Evolutionary conservation across 2,797 vertebrate species (phyloP).

Genomic region (Cynopterus sphinx): DNA sequence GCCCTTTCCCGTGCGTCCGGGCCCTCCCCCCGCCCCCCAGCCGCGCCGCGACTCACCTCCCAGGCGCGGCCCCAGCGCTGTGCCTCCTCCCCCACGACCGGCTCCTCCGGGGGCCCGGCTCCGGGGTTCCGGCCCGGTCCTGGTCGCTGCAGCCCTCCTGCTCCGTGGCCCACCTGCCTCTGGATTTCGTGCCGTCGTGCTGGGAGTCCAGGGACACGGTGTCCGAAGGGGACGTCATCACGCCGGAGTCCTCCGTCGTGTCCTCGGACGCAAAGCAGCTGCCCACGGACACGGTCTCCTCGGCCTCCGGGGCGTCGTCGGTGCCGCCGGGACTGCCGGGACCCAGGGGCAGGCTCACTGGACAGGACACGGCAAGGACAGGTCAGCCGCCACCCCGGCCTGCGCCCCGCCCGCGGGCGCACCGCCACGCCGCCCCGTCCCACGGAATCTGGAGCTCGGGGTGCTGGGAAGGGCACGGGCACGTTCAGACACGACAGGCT

Average conservation of each 20-base stretch:
- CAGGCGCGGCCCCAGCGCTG: neutral
- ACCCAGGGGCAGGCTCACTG: constrained; percentile 80
- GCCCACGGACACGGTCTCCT: constrained; percentile 84
- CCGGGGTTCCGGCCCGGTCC: neutral
- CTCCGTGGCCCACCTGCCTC: constrained; percentile 79
- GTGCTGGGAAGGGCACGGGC: too few species aligned
- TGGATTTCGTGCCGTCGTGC: constrained; percentile 83
- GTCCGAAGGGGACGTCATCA: constrained; percentile 90
- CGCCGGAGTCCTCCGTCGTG: constrained; percentile 85
- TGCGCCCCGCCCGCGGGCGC: neutral
- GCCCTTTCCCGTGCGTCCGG: neutral
- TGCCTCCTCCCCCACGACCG: neutral
- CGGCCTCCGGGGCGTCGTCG: constrained; percentile 78
- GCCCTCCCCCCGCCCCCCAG: neutral
- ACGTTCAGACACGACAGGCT: neutral
- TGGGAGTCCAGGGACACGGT: constrained; percentile 89
- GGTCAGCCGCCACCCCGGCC: constrained; percentile 59
- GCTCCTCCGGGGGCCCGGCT: neutral
- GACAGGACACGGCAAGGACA: constrained; percentile 73
- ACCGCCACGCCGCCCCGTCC: too few species aligned
- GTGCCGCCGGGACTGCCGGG: constrained; percentile 51
- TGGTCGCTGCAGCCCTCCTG: constrained; percentile 71
- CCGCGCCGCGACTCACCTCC: constrained; percentile 77
- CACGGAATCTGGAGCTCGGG: neutral
- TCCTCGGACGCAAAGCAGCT: constrained; percentile 85